Conservation (phyloP, 2,113 vertebrate species). For the Ceratotherium simum region DNA sequence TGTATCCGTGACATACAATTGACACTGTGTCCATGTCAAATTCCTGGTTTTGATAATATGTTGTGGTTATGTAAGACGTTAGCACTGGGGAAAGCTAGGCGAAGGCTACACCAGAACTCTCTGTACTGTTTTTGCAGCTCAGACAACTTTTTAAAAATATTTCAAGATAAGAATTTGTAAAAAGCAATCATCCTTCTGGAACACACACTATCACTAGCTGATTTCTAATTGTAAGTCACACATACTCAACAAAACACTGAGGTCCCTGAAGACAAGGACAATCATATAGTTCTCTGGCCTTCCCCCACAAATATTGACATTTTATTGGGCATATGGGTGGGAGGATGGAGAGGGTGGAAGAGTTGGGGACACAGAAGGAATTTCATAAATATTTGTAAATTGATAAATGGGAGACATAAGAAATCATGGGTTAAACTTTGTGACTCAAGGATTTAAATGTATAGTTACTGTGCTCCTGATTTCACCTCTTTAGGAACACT, state of each 20-base stretch:
- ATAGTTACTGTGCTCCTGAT: not conserved
- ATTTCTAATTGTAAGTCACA: not conserved
- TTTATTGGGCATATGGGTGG: not conserved
- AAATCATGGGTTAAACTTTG: not conserved
- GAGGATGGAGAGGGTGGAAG: not conserved
- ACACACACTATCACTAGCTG: not conserved
- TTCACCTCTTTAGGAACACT: slow-evolving; percentile 26
- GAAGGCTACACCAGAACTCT: not conserved
- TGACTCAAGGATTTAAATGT: not conserved
- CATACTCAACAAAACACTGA: not conserved
- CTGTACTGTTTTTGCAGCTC: not conserved
- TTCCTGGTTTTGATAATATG: not conserved
- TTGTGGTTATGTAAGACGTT: not conserved
- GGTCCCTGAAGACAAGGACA: not conserved
- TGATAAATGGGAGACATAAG: not conserved
- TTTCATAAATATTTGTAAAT: slow-evolving; percentile 1
- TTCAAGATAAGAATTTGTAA: not conserved
- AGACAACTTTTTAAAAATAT: slow-evolving; percentile 20
- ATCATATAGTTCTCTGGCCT: not conserved
- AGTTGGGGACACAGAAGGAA: not conserved
- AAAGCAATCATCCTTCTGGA: not conserved
- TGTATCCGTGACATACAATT: not conserved
- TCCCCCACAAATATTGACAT: not conserved
- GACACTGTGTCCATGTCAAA: not conserved
- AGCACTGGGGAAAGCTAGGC: not conserved